phyloP scores from a whole-genome alignment of 2,797 vertebrate species.

The Leptodactylus fallax region DNA sequence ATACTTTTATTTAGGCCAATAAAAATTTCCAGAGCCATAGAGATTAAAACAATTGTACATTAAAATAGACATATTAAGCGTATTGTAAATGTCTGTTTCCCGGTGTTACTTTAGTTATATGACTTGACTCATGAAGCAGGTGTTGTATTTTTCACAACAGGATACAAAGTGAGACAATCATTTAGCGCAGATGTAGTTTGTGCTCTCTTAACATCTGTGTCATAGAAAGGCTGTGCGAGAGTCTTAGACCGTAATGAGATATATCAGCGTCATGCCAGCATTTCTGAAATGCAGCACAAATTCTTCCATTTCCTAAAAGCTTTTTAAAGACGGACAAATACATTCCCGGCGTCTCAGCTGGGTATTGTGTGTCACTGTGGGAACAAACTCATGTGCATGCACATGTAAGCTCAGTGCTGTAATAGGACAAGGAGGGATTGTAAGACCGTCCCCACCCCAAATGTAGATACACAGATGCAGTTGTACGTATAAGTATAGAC shows the following conservation, averaged over 20 bases:
- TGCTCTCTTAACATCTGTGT: constrained; percentile 44
- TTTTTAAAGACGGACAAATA: neutral
- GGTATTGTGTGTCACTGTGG: constrained; percentile 14
- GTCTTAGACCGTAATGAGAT: constrained; percentile 57
- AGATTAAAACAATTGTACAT: neutral
- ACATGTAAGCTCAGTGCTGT: neutral
- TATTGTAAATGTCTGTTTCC: constrained; percentile 23
- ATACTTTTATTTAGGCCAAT: neutral
- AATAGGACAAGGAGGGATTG: neutral
- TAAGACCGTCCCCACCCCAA: neutral
- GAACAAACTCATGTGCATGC: neutral
- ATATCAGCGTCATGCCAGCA: constrained; percentile 48
- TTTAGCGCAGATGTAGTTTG: constrained; percentile 24
- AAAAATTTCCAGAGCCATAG: neutral
- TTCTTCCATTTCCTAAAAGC: constrained; percentile 49
- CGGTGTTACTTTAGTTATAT: constrained; percentile 19
- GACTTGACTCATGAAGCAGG: constrained; percentile 44
- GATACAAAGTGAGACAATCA: constrained; percentile 27
- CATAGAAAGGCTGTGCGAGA: constrained; percentile 23
- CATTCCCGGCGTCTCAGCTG: constrained; percentile 2
- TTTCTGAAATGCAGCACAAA: constrained; percentile 48
- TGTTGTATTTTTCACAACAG: constrained; percentile 50
- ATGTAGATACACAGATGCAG: neutral
- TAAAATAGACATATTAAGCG: constrained; percentile 41
- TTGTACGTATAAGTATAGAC: too few species aligned